Base-by-base conservation (phyloP, 1,140 invertebrate species). In the Drosophila melanica region DNA sequence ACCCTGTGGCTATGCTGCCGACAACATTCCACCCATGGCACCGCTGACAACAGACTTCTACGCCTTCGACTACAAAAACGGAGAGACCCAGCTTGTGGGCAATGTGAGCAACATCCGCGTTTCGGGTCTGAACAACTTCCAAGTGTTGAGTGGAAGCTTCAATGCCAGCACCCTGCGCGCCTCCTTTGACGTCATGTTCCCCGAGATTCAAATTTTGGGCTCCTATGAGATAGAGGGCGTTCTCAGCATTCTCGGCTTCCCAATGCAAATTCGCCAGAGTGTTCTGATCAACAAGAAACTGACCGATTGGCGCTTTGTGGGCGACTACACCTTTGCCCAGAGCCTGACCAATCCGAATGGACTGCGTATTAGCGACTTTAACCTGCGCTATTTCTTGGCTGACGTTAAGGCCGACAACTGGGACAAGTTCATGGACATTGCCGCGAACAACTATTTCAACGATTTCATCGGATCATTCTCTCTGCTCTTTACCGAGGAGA, bases 61-160 rank as follows among this genome's bases (percentile, higher is more conserved):
- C 27, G 30, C 37, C 42, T 80, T 68, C 35, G 14, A 74, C 16
- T 30, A 41, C 65, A 20, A n/a, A n/a, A 42, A n/a, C 37, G 64
- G 77, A 1, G 50, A 75, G 1, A 75, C 62, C 20, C 39, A 14
- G 1, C 12, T 80, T 11, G 23, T 33, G 5, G 85, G 85, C 8
- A 89, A 89, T 10, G 68, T 65, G 4, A 81, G 71, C 59, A 81
- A 89, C 55, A 67, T 85, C 5, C 72, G 68, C 7, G 70, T 90
- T 14, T 55, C 68, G 3, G 85, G 85, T 0, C 39, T 90, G 10
- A 78, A 75, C 64, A 63, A 72, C 35, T 90, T 77, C 54, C 23
- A 81, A 39, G 37, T 84, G 0, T 33, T 90, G 10, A 73, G 60
- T 7, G 50, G 70, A 27, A 70, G 45, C 44, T 82, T 60, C 58